Percentiles rank a stretch among this genome's conserved stretches.
Evolutionary conservation across 2,888 invertebrate species (phyloP).

Genomic region (Sussaba pulchella): DNA sequence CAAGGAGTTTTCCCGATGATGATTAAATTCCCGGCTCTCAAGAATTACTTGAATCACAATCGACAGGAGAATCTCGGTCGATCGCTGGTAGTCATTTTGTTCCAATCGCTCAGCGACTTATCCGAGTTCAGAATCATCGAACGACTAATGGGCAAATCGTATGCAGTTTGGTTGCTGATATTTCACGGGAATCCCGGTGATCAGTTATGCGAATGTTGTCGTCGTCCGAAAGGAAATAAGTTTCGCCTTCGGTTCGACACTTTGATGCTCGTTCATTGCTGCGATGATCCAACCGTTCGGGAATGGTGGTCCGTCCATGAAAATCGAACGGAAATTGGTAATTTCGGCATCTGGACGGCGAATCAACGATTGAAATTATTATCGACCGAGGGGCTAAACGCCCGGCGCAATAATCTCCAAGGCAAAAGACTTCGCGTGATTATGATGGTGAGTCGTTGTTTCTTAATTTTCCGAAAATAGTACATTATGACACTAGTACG

Average conservation of each 20-base stretch:
- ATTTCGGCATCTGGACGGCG: conserved; percentile 70
- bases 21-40: conserved; percentile 56
- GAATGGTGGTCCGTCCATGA: conserved; percentile 75
- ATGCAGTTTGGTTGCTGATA: conserved; percentile 75
- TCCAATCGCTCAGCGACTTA: conserved; percentile 61
- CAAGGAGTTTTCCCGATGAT: conserved; percentile 59
- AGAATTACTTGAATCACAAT: conserved; percentile 9
- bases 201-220: conserved; percentile 62
- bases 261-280: conserved; percentile 74
- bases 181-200: conserved; percentile 64
- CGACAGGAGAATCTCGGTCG: conserved; percentile 61
- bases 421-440: conserved; percentile 69
- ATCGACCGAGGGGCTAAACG: conserved; percentile 63
- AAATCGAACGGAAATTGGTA: conserved; percentile 63
- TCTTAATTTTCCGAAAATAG: too few species aligned
- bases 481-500: too few species aligned
- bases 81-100: conserved; percentile 72
- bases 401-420: conserved; percentile 69
- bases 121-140: conserved; percentile 66
- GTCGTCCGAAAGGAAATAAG: conserved; percentile 66
- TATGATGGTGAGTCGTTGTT: conserved; percentile 70
- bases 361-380: conserved; percentile 5
- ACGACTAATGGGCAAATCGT: conserved; percentile 61
- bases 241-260: conserved; percentile 73
- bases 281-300: conserved; percentile 61